Evolutionary conservation across 2,888 invertebrate species (phyloP), one percentile per base, ranked within the genome.

Genomic region (Smittia aterrima): DNA sequence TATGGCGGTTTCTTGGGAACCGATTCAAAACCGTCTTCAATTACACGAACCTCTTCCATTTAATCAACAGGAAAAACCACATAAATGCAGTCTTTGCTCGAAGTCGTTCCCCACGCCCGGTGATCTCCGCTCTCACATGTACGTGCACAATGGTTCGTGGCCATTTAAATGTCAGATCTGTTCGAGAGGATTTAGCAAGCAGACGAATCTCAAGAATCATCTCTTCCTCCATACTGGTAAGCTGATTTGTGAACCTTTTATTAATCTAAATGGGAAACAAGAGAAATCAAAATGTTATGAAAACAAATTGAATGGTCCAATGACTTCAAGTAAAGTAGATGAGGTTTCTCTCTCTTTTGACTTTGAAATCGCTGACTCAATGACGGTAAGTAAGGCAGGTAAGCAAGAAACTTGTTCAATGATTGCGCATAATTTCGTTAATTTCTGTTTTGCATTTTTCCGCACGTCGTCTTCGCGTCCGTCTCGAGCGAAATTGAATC

Each of bases 21-120:
- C 66, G 16, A 66, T 32, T 38, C 38, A 32, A 66, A 66, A 66
- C 32, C 66, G 32, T 66, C 58, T 58, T 9, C 18, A 58, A 58
- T 58, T 22, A 18, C 58, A 58, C 16, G n/a, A 47, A 47, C 11
- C 16, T 47, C 11, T 3, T 58, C 18, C 18, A 58, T 58, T 58
- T 20, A 58, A 18, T 58, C 86, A 85, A 70, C 87, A 96, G 96
- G 96, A 96, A 81, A 97, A 97, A 81, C 96, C 96, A 0, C 97
- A 97, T 85, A 96, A 97, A 83, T 97, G 97, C 84, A 91, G 89
- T 76, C 87, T 95, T 74, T 97, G 97, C 82, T 91, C 95, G 76
- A 96, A 96, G 84, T 96, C 96, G 0, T 97, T 97, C 85, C 96
- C 96, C 25, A 97, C 96, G 0, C 96, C 97, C 0, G 97, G 97